Evolutionary conservation across 2,113 vertebrate species (phyloP), one percentile per base, ranked within the genome.

Genomic region (Tenebrosternarchus preto): DNA sequence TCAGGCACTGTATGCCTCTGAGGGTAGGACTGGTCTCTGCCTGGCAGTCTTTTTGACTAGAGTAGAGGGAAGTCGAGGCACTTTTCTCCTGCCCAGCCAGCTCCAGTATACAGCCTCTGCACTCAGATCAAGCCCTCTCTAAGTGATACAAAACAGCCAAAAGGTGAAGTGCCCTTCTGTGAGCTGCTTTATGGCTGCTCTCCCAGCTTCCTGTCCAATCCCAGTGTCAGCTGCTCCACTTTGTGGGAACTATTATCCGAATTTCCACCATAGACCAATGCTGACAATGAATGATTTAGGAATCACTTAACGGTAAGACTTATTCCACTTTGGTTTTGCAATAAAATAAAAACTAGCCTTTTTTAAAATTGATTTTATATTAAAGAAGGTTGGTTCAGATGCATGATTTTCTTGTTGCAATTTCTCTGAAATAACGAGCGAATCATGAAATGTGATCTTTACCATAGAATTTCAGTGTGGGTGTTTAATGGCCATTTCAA

Each of bases 401-500:
- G 6, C 33, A 6, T 36, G 33, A 36, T 36, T 36, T 36, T 36
- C 33, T 36, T 36, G 33, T 36, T 6, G 6, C 33, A 36, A 36
- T 36, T 36, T 36, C 33, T 36, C 33, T 36, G 33, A 6, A 36
- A 15, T 15, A 50, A 12, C 1, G 1, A 12, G 9, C 11, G 15
- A 50, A 50, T 50, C 15, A 12, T 2, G 43, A 50, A 12, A n/a
- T 22, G 64, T n/a, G 31, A 68, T 68, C 33, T 68, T 68, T 39
- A 22, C 64, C 16, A 39, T 50, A 7, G 43, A 60, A 73, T 60
- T 20, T 36, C 56, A 53, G 61, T 53, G 43, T 4, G 17, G 53
- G 19, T 7, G 59, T 55, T 71, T 71, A 67, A 79, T 72, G 57
- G 60, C 74, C 64, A 80, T 61, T 75, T 76, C 69, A 80, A 73